These are phyloP conservation scores for Diploscapter pachys DNA, from an alignment of 1,140 invertebrate genomes.

Conservation along the genomic window DNA sequence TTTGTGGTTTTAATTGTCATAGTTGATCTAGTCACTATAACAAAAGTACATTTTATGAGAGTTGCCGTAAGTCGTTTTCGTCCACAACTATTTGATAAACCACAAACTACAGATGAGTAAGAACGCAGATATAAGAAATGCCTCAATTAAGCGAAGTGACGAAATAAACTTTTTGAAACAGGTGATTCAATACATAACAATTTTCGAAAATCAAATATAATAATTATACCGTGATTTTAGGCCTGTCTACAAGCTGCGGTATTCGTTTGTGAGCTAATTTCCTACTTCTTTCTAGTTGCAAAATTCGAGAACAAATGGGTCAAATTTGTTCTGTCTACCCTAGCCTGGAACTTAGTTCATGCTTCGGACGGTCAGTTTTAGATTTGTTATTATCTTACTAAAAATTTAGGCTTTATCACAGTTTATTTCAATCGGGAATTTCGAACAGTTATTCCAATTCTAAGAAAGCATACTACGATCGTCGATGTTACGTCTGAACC, in stretches of 20 bases:
- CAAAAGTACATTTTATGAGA: neutral
- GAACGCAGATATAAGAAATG: too few species aligned
- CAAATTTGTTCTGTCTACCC: neutral
- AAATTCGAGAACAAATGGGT: conserved; percentile 5
- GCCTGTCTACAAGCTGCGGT: conserved; percentile 6
- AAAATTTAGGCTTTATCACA: conserved; percentile 1
- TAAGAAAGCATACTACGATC: too few species aligned
- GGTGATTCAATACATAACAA: too few species aligned
- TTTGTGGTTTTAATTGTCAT: conserved; percentile 13
- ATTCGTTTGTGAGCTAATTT: conserved; percentile 8
- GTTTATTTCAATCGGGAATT: conserved; percentile 13
- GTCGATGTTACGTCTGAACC: too few species aligned
- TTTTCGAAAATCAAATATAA: too few species aligned
- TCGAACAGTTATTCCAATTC: neutral
- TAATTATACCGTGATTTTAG: too few species aligned
- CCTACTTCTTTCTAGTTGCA: conserved; percentile 5
- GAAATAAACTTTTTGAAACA: conserved; percentile 14
- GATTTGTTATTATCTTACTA: neutral
- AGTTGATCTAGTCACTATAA: conserved; percentile 23
- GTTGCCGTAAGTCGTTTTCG: too few species aligned
- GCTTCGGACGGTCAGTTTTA: neutral
- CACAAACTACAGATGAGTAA: neutral
- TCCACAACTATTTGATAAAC: neutral
- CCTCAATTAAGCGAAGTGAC: too few species aligned
- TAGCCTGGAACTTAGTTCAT: conserved; percentile 15